phyloP scores from a whole-genome alignment of 2,113 vertebrate genomes.

The Ciconia maguari region DNA sequence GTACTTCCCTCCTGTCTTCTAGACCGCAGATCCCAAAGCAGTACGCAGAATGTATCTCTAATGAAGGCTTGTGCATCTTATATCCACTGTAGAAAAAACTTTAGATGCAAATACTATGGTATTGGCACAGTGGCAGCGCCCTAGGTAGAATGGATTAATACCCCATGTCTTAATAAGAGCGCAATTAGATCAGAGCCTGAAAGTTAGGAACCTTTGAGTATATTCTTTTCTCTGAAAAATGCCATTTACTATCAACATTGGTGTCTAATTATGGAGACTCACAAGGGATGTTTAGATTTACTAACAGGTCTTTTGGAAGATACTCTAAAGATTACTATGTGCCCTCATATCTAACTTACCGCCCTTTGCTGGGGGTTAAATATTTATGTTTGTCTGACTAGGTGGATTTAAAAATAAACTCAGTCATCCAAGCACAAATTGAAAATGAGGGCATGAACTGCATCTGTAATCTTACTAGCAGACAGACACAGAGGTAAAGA shows the following conservation, averaged over 20 bases:
- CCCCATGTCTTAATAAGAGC: not conserved
- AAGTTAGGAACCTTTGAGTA: not conserved
- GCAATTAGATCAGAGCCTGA: not conserved
- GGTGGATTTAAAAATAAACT: not conserved
- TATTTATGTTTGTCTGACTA: not conserved
- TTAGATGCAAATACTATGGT: not conserved
- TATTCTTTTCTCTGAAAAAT: not conserved
- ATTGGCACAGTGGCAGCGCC: not conserved
- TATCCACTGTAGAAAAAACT: not conserved
- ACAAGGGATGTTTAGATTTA: not conserved
- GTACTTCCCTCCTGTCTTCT: not conserved
- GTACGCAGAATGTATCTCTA: not conserved
- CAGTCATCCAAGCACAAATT: not conserved
- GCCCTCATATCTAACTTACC: not conserved
- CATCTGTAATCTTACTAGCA: not conserved
- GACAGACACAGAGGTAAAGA: not conserved
- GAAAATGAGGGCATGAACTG: slow-evolving; percentile 6
- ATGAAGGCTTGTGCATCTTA: not conserved
- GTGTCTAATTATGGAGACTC: not conserved
- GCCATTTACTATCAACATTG: not conserved
- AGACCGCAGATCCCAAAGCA: not conserved
- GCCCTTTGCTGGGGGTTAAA: not conserved
- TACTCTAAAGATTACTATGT: not conserved
- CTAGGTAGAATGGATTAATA: not conserved
- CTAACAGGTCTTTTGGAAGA: not conserved